Evolutionary conservation across 2,797 vertebrate genomes (phyloP), one percentile per base, ranked within the genome.

Genomic region (Pelodytes ibericus): DNA sequence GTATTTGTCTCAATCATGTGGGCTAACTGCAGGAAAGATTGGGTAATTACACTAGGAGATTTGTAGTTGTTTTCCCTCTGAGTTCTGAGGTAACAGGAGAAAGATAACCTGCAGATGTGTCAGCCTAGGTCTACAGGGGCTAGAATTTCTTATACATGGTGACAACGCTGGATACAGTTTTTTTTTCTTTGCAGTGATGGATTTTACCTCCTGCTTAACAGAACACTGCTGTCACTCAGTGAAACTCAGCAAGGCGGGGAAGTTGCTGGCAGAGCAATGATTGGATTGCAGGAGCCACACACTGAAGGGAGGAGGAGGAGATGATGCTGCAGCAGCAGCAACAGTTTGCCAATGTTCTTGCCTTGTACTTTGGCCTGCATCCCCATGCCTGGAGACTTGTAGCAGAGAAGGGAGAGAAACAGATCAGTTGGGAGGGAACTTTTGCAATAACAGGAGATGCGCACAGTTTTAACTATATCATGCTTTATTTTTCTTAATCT

Each of bases 301-400:
- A 49, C 72, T 25, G 27, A 49, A 30, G 36, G 72, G 77, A 81
- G 72, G 77, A 81, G 83, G 68, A 82, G 82, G 82, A 75, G 80
- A 58, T 79, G 49, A 16, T 22, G n/a, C 13, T 53, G 80, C 39
- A 53, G 69, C 47, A 41, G 70, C 61, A 72, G 81, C 84, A 84
- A 80, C 81, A 81, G 83, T 88, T 90, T 84, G 81, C 80, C 82
- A 30, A n/a, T 73, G 66, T 83, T 86, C 75, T 77, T 83, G 85
- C 85, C 76, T 86, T 84, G 84, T 86, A 82, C 78, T 81, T 81
- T 83, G 86, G 86, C 87, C 86, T 83, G 82, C 83, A 85, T 88
- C 84, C 82, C 85, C 82, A 66, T 79, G 83, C 77, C 73, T 81
- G 74, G 59, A 71, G 80, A 77, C 72, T 64, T 79, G 61, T 76